Conservation (phyloP, 2,113 vertebrate species). For the Entomyzon cyanotis region DNA sequence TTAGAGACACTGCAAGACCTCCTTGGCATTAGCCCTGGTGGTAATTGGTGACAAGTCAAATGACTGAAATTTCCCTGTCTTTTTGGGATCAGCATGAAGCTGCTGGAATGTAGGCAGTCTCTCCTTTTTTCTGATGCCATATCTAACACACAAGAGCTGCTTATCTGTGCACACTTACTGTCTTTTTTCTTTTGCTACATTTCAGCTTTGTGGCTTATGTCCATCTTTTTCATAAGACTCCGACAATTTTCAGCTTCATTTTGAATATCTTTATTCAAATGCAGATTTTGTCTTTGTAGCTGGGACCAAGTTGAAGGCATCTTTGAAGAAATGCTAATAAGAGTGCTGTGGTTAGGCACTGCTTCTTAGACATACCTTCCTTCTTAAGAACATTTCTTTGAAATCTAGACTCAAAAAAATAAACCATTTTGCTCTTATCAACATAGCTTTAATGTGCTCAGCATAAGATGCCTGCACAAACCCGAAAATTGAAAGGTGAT, state of each 20-base stretch:
- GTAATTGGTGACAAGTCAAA: neutral
- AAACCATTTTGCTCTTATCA: constrained; percentile 46
- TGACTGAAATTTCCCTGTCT: neutral
- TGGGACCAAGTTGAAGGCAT: neutral
- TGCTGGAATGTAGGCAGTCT: neutral
- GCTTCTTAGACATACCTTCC: constrained; percentile 1
- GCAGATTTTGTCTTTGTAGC: constrained; percentile 58
- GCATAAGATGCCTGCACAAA: neutral
- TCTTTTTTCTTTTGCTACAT: neutral
- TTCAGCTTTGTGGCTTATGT: neutral
- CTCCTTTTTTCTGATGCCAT: neutral
- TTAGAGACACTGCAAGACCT: neutral
- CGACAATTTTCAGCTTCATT: neutral
- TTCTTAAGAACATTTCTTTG: constrained; percentile 38
- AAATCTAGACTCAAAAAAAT: constrained; percentile 44
- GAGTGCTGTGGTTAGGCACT: constrained; percentile 1
- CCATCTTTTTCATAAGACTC: neutral
- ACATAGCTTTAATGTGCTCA: constrained; percentile 31
- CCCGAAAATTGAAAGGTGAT: neutral
- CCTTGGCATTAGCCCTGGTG: neutral
- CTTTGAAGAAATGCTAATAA: constrained; percentile 65
- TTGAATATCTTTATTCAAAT: constrained; percentile 37
- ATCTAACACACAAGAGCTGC: neutral
- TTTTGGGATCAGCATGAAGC: neutral
- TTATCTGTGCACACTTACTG: neutral